phyloP scores from a whole-genome alignment of 2,888 invertebrate genomes.

The Dasysyrphus tricinctus region DNA sequence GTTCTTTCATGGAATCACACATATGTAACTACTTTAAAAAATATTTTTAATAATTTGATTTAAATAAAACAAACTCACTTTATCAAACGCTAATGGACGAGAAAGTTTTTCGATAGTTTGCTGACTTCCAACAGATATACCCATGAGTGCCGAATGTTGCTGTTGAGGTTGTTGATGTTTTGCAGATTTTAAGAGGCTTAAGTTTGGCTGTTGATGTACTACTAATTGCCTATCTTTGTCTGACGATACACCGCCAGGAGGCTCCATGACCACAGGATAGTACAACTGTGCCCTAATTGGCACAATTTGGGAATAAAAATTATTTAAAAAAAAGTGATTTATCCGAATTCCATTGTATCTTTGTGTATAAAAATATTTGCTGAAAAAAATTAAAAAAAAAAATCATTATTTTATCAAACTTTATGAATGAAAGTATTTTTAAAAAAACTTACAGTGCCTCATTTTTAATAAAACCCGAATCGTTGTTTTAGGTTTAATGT shows the following conservation, averaged over 20 bases:
- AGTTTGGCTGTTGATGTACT: slow-evolving; percentile 78
- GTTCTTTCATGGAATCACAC: no score
- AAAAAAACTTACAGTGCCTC: slow-evolving; percentile 78
- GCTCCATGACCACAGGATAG: slow-evolving; percentile 82
- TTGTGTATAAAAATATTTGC: slow-evolving; percentile 81
- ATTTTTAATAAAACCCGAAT: slow-evolving; percentile 77
- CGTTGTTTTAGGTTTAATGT: slow-evolving; percentile 77
- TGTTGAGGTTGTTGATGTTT: slow-evolving; percentile 76
- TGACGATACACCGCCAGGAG: slow-evolving; percentile 81
- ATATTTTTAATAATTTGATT: no score
- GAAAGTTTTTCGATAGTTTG: slow-evolving; percentile 83
- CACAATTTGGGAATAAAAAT: slow-evolving; percentile 77
- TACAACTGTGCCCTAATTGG: slow-evolving; percentile 78
- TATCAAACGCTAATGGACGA: slow-evolving; percentile 90
- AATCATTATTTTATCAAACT: not conserved
- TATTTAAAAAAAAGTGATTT: slow-evolving; percentile 75
- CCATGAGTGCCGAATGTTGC: slow-evolving; percentile 77
- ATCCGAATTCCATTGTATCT: slow-evolving; percentile 83
- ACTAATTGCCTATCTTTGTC: slow-evolving; percentile 81
- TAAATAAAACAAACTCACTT: slow-evolving; percentile 85
- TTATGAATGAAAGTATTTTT: not conserved
- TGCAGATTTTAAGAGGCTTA: slow-evolving; percentile 73
- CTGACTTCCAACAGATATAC: slow-evolving; percentile 78
- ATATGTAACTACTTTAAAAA: no score
- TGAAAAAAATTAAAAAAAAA: slow-evolving; percentile 63